phyloP scores from a whole-genome alignment of 2,797 vertebrate species.

The Catharus ustulatus region DNA sequence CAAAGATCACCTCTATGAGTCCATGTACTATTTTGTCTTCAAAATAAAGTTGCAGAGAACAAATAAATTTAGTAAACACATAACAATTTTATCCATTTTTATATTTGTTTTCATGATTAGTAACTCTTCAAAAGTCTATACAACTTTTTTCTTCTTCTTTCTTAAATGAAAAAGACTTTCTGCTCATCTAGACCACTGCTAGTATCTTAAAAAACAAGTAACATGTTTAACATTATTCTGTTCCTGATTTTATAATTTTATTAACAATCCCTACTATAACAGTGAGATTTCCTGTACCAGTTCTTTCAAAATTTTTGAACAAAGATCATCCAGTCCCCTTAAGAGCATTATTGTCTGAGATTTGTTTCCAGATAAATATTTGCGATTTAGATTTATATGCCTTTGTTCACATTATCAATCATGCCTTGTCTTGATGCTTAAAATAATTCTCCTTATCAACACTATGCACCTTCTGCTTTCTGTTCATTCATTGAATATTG shows the following conservation, averaged over 20 bases:
- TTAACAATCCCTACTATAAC: not conserved
- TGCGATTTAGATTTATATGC: not conserved
- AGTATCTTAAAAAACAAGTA: not conserved
- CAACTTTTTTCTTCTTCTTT: not conserved
- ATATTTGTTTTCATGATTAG: not conserved
- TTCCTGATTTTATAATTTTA: not conserved
- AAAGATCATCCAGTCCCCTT: not conserved
- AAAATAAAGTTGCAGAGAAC: not conserved
- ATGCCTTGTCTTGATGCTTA: not conserved
- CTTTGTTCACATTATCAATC: not conserved
- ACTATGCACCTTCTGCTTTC: not conserved
- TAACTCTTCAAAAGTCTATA: not conserved
- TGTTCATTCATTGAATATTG: not conserved
- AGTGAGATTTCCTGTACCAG: not conserved
- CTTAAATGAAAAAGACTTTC: not conserved
- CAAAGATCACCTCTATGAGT: not conserved
- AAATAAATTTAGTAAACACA: not conserved
- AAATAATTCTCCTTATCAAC: not conserved
- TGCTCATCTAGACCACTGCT: not conserved
- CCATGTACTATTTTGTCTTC: not conserved
- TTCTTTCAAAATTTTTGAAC: not conserved
- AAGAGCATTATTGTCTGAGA: not conserved
- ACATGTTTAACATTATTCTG: not conserved
- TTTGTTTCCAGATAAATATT: not conserved
- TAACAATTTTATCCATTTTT: not conserved